These are phyloP conservation scores for Hirtodrosophila alboralis DNA, from an alignment of 2,888 invertebrate species.

Conservation along the genomic window DNA sequence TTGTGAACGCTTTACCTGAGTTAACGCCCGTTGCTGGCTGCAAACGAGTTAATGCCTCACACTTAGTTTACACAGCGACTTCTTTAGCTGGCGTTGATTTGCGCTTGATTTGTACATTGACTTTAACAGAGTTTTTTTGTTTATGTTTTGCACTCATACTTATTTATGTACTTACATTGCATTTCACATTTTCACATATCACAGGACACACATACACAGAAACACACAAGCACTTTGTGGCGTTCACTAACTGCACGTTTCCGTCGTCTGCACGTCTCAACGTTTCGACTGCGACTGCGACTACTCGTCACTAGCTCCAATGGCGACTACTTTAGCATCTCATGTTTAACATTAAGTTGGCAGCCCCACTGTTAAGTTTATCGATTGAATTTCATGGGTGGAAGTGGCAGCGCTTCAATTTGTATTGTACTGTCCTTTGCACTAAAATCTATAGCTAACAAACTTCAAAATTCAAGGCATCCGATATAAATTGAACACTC, in stretches of 20 bases:
- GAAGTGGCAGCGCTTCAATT: slow-evolving; percentile 17
- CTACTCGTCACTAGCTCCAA: slow-evolving; percentile 48
- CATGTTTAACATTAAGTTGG: slow-evolving; percentile 40
- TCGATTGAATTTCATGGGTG: slow-evolving; percentile 54
- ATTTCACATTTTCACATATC: slow-evolving; percentile 33
- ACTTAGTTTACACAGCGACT: slow-evolving; percentile 8
- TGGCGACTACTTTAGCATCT: slow-evolving; percentile 33
- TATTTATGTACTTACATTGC: slow-evolving; percentile 24
- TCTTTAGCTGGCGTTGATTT: background rate
- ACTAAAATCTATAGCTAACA: background rate
- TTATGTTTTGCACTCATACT: slow-evolving; percentile 13
- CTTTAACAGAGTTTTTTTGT: slow-evolving; percentile 7
- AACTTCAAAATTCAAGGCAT: background rate
- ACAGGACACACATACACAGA: slow-evolving; percentile 18
- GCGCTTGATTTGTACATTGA: background rate
- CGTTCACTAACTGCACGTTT: slow-evolving; percentile 8
- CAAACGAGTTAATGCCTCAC: slow-evolving; percentile 45
- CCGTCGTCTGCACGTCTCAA: slow-evolving; percentile 47
- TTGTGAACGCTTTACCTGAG: background rate
- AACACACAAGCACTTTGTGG: slow-evolving; percentile 6
- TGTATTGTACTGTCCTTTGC: slow-evolving; percentile 7
- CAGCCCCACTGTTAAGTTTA: slow-evolving; percentile 69
- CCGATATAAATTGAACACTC: background rate
- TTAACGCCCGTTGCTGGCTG: slow-evolving; percentile 34
- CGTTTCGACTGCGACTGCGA: slow-evolving; percentile 62